Base-by-base conservation (phyloP, 2,113 vertebrate species). In the Myotis brandtii region DNA sequence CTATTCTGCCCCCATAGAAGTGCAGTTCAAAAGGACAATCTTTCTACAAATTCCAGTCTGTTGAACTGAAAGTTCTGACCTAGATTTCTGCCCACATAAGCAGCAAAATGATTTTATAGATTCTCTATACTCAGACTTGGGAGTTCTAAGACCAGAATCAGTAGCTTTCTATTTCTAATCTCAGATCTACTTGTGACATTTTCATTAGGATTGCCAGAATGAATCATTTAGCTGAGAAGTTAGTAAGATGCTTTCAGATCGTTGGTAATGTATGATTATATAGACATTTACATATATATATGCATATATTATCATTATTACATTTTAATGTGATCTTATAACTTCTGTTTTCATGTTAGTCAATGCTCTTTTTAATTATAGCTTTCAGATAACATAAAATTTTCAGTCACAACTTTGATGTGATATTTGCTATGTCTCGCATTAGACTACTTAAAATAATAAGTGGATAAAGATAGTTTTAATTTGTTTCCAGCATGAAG, bases 361-460 rank as follows among this genome's bases (percentile, higher is more conserved):
- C 50, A 94, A 52, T 75, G 21, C 88, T 59, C 46, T 89, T 92
- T 95, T 93, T 73, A 96, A 96, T 92, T 89, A 90, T 76, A 92
- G 88, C 14, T 87, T 91, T 96, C 59, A 92, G 62, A 77, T 40
- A 72, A 93, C 34, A 83, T 80, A 66, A 30, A 84, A 64, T 90
- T 96, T 95, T 79, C 25, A 86, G 64, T 54, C 50, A 93, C 30
- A 94, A 90, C 76, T 93, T 94, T 89, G 77, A 91, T 94, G n/a
- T 87, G 34, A 81, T 40, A 83, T 88, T 95, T 94, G 18, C 20
- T 93, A 18, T 84, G 27, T 94, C 12, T 79, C 46, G 5, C 81
- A 79, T 95, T 92, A 67, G 30, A 86, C 52, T 73, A 93, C 73
- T 86, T 96, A 86, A 92, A 94, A 81, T 94, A 82, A 48, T 85